Evolutionary conservation across 2,113 vertebrate species (phyloP).

Genomic region (Sylvia atricapilla): DNA sequence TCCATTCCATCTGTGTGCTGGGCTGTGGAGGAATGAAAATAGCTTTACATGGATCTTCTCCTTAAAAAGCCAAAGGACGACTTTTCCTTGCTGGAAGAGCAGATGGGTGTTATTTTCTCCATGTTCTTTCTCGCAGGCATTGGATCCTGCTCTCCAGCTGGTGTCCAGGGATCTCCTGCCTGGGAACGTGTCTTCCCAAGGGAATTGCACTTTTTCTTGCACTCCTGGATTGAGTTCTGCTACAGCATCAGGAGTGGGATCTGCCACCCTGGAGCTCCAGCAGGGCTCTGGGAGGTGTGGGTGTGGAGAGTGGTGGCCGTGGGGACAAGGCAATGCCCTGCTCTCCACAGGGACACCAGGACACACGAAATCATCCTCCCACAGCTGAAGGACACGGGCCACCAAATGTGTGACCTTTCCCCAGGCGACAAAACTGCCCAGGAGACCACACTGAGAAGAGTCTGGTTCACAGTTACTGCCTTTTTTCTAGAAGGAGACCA

Average conservation of each 20-base stretch:
- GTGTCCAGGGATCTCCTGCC: not conserved
- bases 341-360: not conserved
- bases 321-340: not conserved
- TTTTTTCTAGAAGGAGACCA: not conserved
- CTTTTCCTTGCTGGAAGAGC: not conserved
- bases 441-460: not conserved
- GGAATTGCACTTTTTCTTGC: not conserved
- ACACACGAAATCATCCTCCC: not conserved
- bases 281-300: not conserved
- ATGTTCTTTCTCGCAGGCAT: rapidly evolving
- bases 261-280: not conserved
- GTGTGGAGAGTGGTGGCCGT: not conserved
- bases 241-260: not conserved
- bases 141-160: not conserved
- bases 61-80: not conserved
- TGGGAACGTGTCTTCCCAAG: not conserved
- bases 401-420: not conserved
- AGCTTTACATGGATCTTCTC: not conserved
- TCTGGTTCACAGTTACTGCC: not conserved
- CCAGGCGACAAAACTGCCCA: not conserved
- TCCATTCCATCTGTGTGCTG: not conserved
- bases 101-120: not conserved
- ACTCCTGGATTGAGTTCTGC: not conserved
- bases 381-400: not conserved
- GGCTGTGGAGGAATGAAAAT: not conserved